Evolutionary conservation across 2,888 invertebrate species (phyloP).

Genomic region (Drosophila algonquin): DNA sequence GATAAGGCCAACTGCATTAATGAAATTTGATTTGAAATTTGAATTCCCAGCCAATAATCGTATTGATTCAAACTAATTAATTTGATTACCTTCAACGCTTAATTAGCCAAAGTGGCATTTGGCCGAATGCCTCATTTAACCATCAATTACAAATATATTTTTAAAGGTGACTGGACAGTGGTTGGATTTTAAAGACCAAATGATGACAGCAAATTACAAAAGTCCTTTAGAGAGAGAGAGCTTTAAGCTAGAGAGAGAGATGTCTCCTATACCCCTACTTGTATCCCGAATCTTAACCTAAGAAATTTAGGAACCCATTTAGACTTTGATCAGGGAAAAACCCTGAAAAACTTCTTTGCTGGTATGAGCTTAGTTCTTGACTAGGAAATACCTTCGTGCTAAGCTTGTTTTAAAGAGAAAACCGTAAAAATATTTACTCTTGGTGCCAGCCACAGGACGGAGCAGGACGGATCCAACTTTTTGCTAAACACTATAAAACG

Average conservation of each 20-base stretch:
- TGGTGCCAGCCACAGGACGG: slow-evolving; percentile 1
- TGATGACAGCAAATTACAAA: too few relatives aligned
- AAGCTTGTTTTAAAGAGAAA: slow-evolving; percentile 30
- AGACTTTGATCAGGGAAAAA: not conserved
- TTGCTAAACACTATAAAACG: slow-evolving; percentile 48
- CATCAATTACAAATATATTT: slow-evolving; percentile 4
- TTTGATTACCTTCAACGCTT: slow-evolving; percentile 45
- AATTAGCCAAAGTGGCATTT: slow-evolving; percentile 38
- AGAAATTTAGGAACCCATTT: not conserved
- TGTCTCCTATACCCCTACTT: too few relatives aligned
- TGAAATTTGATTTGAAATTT: slow-evolving; percentile 45
- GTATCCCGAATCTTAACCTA: not conserved
- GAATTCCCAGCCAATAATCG: slow-evolving; percentile 27
- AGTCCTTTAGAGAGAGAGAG: not conserved
- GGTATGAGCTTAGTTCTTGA: slow-evolving; percentile 6
- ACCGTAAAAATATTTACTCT: slow-evolving; percentile 43
- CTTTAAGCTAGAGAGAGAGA: not conserved
- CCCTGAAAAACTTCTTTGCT: slow-evolving; percentile 12
- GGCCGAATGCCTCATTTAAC: slow-evolving; percentile 8
- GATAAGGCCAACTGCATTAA: slow-evolving; percentile 39
- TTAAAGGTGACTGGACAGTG: not conserved
- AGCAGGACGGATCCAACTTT: slow-evolving; percentile 16
- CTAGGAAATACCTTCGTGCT: slow-evolving; percentile 24
- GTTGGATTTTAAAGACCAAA: not conserved
- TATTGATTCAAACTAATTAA: slow-evolving; percentile 52